Conservation (phyloP, 2,113 vertebrate species). For the Corydoras sp. region DNA sequence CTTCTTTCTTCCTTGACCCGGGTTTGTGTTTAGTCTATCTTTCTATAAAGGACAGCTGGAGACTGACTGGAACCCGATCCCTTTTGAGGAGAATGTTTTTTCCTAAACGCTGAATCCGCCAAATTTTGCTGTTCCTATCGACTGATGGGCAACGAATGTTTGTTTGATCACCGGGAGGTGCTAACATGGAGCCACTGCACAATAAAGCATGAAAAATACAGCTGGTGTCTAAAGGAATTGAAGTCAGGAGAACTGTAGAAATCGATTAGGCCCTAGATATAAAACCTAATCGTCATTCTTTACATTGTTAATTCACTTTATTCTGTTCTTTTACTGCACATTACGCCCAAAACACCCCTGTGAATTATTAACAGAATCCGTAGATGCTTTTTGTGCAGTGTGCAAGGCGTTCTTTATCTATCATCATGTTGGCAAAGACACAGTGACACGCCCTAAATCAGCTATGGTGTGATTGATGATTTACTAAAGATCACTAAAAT, state of each 20-base stretch:
- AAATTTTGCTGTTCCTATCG: not conserved
- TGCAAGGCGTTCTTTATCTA: too few relatives aligned
- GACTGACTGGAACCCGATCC: constrained; percentile 33
- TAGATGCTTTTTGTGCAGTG: too few relatives aligned
- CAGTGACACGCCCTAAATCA: too few relatives aligned
- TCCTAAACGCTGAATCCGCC: constrained; percentile 16
- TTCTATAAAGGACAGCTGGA: constrained; percentile 21
- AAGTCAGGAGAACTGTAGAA: too few relatives aligned
- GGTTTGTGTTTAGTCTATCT: constrained; percentile 32
- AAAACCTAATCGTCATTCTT: too few relatives aligned
- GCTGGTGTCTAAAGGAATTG: not conserved
- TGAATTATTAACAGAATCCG: too few relatives aligned
- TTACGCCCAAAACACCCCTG: too few relatives aligned
- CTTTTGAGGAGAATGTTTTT: constrained; percentile 7
- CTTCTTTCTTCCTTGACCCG: constrained; percentile 1
- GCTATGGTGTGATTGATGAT: too few relatives aligned
- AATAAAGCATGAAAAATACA: not conserved
- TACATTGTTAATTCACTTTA: too few relatives aligned
- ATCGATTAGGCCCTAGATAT: too few relatives aligned
- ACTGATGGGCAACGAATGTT: constrained; percentile 31
- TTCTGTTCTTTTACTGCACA: too few relatives aligned
- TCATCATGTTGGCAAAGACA: too few relatives aligned
- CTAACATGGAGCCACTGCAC: constrained; percentile 17
- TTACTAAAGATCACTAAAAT: not conserved
- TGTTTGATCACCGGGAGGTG: constrained; percentile 25